phyloP scores from a whole-genome alignment of 37 sponge, comb jelly and placozoan species.

The Halisarca cf. caerulea region DNA sequence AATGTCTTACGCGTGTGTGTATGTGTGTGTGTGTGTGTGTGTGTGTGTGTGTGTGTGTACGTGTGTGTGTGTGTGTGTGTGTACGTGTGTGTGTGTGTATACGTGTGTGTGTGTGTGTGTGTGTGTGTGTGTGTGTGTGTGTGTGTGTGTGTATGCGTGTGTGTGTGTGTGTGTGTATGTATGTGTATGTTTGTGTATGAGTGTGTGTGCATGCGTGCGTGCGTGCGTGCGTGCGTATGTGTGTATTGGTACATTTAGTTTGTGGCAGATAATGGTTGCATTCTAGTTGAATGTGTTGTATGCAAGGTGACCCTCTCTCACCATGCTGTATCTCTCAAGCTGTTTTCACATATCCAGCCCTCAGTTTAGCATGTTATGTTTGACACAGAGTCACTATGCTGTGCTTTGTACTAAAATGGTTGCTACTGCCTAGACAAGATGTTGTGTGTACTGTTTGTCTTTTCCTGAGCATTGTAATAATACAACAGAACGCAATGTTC shows the following conservation, averaged over 20 bases:
- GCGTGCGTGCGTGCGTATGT: not conserved
- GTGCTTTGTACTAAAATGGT: no score
- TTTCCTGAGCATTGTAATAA: no score
- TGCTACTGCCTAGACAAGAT: no score
- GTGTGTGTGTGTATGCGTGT: constrained; percentile 21
- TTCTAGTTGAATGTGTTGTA: no score
- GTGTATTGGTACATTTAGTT: not conserved
- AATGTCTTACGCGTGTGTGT: not conserved
- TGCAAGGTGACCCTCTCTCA: no score
- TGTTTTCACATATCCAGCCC: no score
- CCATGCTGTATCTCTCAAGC: no score
- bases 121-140: constrained; percentile 30
- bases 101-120: constrained; percentile 29
- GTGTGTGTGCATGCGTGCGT: constrained; percentile 28
- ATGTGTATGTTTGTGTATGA: constrained; percentile 4
- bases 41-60: constrained; percentile 9
- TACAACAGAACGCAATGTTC: no score
- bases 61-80: constrained; percentile 23
- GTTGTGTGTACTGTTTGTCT: no score
- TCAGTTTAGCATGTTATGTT: no score
- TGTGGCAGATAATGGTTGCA: no score
- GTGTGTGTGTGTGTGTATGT: constrained; percentile 27
- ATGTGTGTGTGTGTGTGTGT: constrained; percentile 7
- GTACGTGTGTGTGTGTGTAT: constrained; percentile 3
- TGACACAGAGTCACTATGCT: no score